Percentiles rank a stretch among this genome's conserved stretches.
Evolutionary conservation across 2,888 invertebrate species (phyloP).

Genomic region (Apamea sordens): DNA sequence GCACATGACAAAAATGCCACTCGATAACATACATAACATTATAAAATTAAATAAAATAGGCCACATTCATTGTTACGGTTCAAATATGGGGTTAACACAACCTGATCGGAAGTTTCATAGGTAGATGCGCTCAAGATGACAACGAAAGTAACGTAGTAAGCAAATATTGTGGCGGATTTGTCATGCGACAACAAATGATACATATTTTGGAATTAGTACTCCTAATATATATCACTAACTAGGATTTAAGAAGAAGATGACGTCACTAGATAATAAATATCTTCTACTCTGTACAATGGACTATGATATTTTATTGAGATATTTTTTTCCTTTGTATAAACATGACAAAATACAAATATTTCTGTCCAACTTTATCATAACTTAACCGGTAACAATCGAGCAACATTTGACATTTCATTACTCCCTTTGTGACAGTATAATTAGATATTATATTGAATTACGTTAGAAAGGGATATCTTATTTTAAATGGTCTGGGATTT

Average conservation of each 20-base stretch:
- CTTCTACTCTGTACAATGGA: slow-evolving; percentile 89
- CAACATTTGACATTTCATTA: slow-evolving; percentile 84
- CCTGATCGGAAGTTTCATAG: slow-evolving; percentile 72
- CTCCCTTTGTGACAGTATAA: slow-evolving; percentile 87
- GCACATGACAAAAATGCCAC: slow-evolving; percentile 86
- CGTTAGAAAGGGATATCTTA: slow-evolving; percentile 78
- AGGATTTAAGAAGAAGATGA: slow-evolving; percentile 86
- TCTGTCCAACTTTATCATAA: slow-evolving; percentile 85
- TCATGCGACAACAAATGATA: slow-evolving; percentile 84
- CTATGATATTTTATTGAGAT: slow-evolving; percentile 89
- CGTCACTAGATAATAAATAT: slow-evolving; percentile 86
- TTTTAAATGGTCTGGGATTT: slow-evolving; percentile 80
- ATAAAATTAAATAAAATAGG: slow-evolving; percentile 84
- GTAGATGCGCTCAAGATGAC: slow-evolving; percentile 70
- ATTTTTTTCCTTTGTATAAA: slow-evolving; percentile 88
- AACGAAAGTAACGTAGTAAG: slow-evolving; percentile 75
- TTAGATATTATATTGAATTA: slow-evolving; percentile 78
- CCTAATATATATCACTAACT: slow-evolving; percentile 86
- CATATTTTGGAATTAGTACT: slow-evolving; percentile 86
- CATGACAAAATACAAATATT: slow-evolving; percentile 90
- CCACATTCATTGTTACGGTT: slow-evolving; percentile 86
- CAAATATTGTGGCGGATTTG: slow-evolving; percentile 81
- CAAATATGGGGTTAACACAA: slow-evolving; percentile 85
- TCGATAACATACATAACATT: slow-evolving; percentile 72
- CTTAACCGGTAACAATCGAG: slow-evolving; percentile 89